These are phyloP conservation scores for Steromphala cineraria DNA, from an alignment of 2,888 invertebrate genomes.

Conservation along the genomic window DNA sequence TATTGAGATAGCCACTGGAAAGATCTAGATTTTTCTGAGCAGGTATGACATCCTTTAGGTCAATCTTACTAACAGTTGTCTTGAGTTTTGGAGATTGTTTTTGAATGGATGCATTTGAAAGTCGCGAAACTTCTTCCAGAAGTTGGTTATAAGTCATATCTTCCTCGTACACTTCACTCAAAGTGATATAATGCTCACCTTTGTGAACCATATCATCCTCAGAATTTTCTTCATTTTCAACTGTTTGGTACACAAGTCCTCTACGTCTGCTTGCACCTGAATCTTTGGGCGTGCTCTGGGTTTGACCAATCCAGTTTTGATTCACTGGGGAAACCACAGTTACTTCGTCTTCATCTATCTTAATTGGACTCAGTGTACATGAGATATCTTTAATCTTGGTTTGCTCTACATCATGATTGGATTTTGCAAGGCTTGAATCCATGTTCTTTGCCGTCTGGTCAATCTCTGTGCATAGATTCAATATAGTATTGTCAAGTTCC, in stretches of 20 bases:
- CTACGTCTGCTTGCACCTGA: neutral
- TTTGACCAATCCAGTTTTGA: neutral
- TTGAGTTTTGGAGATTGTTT: neutral
- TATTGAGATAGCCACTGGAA: neutral
- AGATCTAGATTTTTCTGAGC: neutral
- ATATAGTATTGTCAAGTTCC: too few species aligned
- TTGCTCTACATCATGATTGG: too few species aligned
- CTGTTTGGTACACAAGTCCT: neutral
- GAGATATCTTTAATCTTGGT: too few species aligned
- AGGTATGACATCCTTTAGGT: neutral
- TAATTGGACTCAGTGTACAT: neutral
- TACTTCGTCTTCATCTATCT: neutral
- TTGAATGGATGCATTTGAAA: neutral
- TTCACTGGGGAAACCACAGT: neutral
- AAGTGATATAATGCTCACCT: neutral
- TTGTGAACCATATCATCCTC: too few species aligned
- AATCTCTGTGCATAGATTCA: too few species aligned
- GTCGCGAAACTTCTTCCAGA: neutral
- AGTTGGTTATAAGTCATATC: neutral
- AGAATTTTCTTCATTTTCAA: too few species aligned
- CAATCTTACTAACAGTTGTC: neutral
- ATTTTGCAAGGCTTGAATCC: too few species aligned
- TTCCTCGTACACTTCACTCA: neutral
- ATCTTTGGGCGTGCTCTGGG: constrained; percentile 3
- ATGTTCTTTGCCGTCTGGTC: too few species aligned